Conservation (phyloP, 2,888 invertebrate species). For the Mimas tiliae region DNA sequence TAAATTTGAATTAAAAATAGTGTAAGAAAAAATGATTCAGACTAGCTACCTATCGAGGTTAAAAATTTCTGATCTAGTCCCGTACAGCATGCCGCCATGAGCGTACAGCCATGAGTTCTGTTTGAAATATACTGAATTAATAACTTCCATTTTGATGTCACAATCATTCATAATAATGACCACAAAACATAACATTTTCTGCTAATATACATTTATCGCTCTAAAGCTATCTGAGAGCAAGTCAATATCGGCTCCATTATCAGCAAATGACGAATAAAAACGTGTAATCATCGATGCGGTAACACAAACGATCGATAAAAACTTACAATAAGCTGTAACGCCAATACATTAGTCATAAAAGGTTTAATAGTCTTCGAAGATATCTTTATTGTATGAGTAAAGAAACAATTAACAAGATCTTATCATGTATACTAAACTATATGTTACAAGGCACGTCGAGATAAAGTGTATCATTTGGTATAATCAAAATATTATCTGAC, state of each 20-base stretch:
- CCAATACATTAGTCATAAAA: constrained; percentile 18
- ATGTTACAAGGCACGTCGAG: constrained; percentile 34
- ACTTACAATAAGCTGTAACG: background rate
- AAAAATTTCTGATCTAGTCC: no score
- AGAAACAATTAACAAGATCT: constrained; percentile 13
- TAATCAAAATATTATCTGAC: constrained; percentile 22
- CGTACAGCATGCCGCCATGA: no score
- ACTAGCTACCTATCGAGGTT: no score
- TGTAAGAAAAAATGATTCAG: no score
- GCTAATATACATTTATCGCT: no score
- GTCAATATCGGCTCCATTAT: background rate
- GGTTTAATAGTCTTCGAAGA: constrained; percentile 6
- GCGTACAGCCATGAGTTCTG: no score
- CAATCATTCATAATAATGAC: no score
- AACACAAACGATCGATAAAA: background rate
- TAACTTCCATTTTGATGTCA: no score
- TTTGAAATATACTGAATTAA: no score
- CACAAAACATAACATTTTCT: no score
- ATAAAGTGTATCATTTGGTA: constrained; percentile 34
- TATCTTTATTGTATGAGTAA: constrained; percentile 35
- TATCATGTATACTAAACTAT: constrained; percentile 27
- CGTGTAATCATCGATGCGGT: background rate
- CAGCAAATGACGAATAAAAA: background rate
- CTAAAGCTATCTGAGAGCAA: background rate
- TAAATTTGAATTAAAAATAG: no score